Base-by-base conservation (phyloP, 2,113 vertebrate genomes). In the Scomber scombrus region DNA sequence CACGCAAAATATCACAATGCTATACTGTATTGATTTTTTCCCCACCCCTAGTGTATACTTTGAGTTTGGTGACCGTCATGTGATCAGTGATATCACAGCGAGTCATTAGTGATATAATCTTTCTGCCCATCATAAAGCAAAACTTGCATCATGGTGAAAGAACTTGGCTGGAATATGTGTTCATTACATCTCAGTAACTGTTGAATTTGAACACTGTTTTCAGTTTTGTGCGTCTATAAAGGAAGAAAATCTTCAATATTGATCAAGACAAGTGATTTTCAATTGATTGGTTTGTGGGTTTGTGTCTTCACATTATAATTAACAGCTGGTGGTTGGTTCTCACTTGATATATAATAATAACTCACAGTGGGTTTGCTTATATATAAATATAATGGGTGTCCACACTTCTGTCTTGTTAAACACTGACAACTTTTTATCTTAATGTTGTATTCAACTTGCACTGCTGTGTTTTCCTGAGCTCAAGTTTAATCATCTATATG, bases 181-280 rank as follows among this genome's bases (percentile, higher is more conserved):
- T 60, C 12, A 40, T 78, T 19, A 23, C 23, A 43, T 23, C 13
- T 73, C 4, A n/a, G 4, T 75, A 73, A 75, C 58, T 23, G 49
- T 14, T 64, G 29, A 80, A 61, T 73, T 15, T 77, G 3, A 63
- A 75, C 4, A 71, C 5, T 71, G 64, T 72, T 89, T 81, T 57
- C 78, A 86, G 87, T 67, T 64, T 3, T 1, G 3, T 23, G 47
- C 3, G 7, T 21, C 65, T 51, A 0, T 85, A 57, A 80, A 31
- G 0, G 62, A 47, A 10, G 75, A 75, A 29, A 60, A 43, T 34
- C 16, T 72, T 85, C 40, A 72, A 31, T 54, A 21, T 57, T 34
- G 15, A 6, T 61, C 9, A 51, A 45, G 66, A 47, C 40, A 61
- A 52, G 5, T 47, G 0, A 46, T 21, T 76, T 45, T 5, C 9